A percentile compares a stretch with the other conserved stretches of the same genome.
phyloP scores from a whole-genome alignment of 2,113 vertebrate genomes.

The Lathamus discolor region DNA sequence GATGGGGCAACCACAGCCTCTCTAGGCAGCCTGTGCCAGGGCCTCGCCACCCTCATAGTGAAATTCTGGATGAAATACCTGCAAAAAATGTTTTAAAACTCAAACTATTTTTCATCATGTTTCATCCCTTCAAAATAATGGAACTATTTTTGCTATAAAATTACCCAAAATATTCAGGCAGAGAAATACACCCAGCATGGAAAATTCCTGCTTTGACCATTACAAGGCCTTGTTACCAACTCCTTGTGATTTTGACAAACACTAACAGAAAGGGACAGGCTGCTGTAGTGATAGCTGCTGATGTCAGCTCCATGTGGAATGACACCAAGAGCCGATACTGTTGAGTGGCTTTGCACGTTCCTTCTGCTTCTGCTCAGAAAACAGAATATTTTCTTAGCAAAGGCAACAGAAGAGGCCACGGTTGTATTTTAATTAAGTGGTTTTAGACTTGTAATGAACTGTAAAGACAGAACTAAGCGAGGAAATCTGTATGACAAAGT shows the following conservation, averaged over 20 bases:
- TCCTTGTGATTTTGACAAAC: background rate
- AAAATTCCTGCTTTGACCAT: background rate
- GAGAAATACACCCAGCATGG: background rate
- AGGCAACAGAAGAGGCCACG: background rate
- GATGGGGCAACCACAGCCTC: background rate
- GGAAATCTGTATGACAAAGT: background rate
- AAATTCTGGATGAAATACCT: background rate
- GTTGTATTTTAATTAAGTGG: background rate
- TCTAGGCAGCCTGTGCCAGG: background rate
- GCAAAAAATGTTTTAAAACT: background rate
- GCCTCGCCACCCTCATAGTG: background rate
- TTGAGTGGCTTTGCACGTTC: background rate
- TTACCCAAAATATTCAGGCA: background rate
- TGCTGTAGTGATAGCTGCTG: background rate
- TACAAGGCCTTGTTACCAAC: background rate
- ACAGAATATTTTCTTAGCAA: background rate
- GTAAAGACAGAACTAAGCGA: background rate
- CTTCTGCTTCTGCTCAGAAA: background rate
- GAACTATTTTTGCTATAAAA: background rate
- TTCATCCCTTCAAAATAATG: background rate
- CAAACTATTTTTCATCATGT: background rate
- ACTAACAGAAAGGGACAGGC: background rate
- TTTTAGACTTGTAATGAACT: background rate
- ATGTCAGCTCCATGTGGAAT: background rate
- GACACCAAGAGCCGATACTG: background rate